Evolutionary conservation across 2,113 vertebrate species (phyloP), one percentile per base, ranked within the genome.

Genomic region (Sakesphorus luctuosus): DNA sequence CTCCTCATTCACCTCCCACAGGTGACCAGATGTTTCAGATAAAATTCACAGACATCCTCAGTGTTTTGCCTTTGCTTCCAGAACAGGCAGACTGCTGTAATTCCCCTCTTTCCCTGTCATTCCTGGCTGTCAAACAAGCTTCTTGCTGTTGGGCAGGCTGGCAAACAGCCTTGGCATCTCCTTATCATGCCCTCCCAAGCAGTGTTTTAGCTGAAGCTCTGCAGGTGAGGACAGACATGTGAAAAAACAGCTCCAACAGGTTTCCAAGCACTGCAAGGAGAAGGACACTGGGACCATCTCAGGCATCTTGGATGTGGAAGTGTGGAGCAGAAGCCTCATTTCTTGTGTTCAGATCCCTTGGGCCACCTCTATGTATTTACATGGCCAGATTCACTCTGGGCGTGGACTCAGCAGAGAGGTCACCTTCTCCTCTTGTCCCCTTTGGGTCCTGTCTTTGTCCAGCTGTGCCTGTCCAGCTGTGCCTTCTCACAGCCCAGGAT

Each of bases 101-200:
- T 73, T 83, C 79, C 68, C 52, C 56, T 79, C 56, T 69, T 61
- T 49, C 59, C 46, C 24, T 10, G 4, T 20, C 49, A 12, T 44
- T 8, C 25, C 46, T 92, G 76, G 67, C 72, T 94, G 89, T 68
- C 76, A 90, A 73, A 88, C 24, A 0, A 0, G 26, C 58, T 88
- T 1, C 5, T 72, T n/a, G 90, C 88, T 93, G 65, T 88, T 89
- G 90, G 88, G 61, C 82, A 84, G 88, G 78, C 84, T 84, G 76
- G 85, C 73, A 93, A 33, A 46, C 31, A 53, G 88, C 63, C 69
- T 66, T 61, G 79, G 55, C 94, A 88, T 67, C 49, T 3, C 20
- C 87, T 93, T 91, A 89, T 91, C 87, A 6, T 1, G 0, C 68
- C 74, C 81, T 92, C 31, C 25, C 3, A 28, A 72, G 55, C 14